A percentile compares a stretch with the other conserved stretches of the same genome.
Conservation (phyloP, 2,888 invertebrate genomes). For the Boloria euphrosyne region DNA sequence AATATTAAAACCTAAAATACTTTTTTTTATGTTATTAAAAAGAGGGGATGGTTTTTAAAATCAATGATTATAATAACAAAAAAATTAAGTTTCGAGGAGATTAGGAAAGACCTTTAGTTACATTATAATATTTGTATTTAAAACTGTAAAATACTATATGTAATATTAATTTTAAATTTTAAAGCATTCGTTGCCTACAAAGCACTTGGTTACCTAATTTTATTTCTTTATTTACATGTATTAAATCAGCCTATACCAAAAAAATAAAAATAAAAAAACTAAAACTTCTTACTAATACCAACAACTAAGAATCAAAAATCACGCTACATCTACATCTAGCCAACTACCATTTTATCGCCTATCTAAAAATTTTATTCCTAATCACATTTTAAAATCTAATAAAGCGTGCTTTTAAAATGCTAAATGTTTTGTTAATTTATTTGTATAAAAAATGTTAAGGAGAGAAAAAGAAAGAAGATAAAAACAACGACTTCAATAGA, state of each 20-base stretch:
- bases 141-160: slow-evolving; percentile 7
- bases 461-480: background rate
- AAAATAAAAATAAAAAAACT: background rate
- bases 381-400: background rate
- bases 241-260: background rate
- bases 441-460: background rate
- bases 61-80: background rate
- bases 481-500: no score
- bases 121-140: background rate
- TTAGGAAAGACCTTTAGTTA: background rate
- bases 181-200: slow-evolving; percentile 40
- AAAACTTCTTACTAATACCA: background rate
- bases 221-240: background rate
- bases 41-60: background rate
- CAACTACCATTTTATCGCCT: background rate
- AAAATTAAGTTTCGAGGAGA: background rate
- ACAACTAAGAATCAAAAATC: background rate
- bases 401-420: slow-evolving; percentile 7
- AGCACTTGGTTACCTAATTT: slow-evolving; percentile 32
- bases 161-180: slow-evolving; percentile 18
- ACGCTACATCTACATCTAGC: slow-evolving; percentile 8
- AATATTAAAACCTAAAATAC: no score
- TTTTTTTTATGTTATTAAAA: no score
- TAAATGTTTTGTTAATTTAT: background rate
- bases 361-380: background rate